Percentiles rank a stretch among this genome's conserved stretches.
phyloP scores from a whole-genome alignment of 2,113 vertebrate genomes.

The Takifugu bimaculatus region DNA sequence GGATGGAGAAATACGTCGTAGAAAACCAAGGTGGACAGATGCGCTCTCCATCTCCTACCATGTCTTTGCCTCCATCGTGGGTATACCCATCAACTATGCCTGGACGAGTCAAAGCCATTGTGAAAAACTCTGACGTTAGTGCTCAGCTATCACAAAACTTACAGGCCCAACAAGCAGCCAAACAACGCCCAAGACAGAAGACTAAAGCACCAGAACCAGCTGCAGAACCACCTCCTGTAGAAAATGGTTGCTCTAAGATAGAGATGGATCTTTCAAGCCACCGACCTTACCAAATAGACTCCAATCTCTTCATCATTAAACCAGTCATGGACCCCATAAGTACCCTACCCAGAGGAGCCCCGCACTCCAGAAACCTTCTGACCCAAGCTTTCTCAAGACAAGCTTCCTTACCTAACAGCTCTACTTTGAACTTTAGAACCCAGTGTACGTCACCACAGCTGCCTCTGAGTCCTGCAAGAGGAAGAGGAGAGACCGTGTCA shows the following conservation, averaged over 20 bases:
- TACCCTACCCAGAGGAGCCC: conserved; percentile 75
- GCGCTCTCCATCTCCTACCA: conserved; percentile 88
- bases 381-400: conserved; percentile 66
- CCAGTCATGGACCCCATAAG: conserved; percentile 81
- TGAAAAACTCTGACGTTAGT: conserved; percentile 73
- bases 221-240: conserved; percentile 69
- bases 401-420: conserved; percentile 72
- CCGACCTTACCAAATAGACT: conserved; percentile 85
- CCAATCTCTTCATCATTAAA: conserved; percentile 88
- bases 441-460: conserved; percentile 69
- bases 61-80: conserved; percentile 96
- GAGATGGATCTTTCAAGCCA: conserved; percentile 86
- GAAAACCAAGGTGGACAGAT: conserved; percentile 72
- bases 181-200: conserved; percentile 56
- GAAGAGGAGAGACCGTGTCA: conserved; percentile 41
- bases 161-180: conserved; percentile 68
- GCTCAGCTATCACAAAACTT: conserved; percentile 65
- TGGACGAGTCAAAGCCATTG: conserved; percentile 76
- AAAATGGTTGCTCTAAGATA: conserved; percentile 83
- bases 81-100: conserved; percentile 83
- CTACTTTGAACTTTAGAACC: conserved; percentile 71
- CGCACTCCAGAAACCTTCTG: conserved; percentile 69
- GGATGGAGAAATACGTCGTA: conserved; percentile 91
- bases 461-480: conserved; percentile 48
- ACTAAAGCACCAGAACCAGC: conserved; percentile 43